Conservation (phyloP, 1,140 invertebrate species). For the Caerostris darwini region DNA sequence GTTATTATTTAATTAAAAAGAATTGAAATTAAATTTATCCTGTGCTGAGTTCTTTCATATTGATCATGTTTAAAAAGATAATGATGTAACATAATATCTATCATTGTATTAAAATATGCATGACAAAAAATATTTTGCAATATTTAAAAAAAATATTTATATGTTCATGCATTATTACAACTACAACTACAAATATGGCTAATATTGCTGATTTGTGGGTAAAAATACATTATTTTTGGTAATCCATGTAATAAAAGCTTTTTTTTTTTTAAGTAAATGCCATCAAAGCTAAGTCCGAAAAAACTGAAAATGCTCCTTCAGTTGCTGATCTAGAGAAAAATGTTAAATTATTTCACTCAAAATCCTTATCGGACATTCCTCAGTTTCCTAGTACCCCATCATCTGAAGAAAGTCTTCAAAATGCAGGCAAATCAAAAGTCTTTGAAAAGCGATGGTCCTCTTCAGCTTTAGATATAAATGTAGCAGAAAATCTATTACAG, state of each 20-base stretch:
- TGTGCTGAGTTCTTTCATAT: too few relatives aligned
- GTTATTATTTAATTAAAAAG: too few relatives aligned
- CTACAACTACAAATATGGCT: too few relatives aligned
- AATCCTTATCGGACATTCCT: conserved; percentile 70
- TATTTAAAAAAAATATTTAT: too few relatives aligned
- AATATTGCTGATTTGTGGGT: too few relatives aligned
- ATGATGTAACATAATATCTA: too few relatives aligned
- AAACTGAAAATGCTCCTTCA: conserved; percentile 33
- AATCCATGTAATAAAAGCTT: background rate
- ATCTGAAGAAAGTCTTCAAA: background rate
- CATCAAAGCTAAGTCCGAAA: conserved; percentile 61
- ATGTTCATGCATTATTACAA: too few relatives aligned
- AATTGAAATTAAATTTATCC: too few relatives aligned
- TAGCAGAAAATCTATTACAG: conserved; percentile 59
- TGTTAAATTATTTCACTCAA: conserved; percentile 65
- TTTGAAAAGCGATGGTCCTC: conserved; percentile 73
- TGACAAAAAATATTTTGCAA: too few relatives aligned
- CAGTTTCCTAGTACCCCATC: conserved; percentile 48
- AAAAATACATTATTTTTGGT: too few relatives aligned
- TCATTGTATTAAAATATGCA: too few relatives aligned
- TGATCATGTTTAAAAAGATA: too few relatives aligned
- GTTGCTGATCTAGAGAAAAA: conserved; percentile 57
- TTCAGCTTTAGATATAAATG: conserved; percentile 66
- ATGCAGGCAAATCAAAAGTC: conserved; percentile 2
- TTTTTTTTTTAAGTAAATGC: conserved; percentile 13